Evolutionary conservation across 2,888 invertebrate species (phyloP).

Genomic region (Thalpophila matura): DNA sequence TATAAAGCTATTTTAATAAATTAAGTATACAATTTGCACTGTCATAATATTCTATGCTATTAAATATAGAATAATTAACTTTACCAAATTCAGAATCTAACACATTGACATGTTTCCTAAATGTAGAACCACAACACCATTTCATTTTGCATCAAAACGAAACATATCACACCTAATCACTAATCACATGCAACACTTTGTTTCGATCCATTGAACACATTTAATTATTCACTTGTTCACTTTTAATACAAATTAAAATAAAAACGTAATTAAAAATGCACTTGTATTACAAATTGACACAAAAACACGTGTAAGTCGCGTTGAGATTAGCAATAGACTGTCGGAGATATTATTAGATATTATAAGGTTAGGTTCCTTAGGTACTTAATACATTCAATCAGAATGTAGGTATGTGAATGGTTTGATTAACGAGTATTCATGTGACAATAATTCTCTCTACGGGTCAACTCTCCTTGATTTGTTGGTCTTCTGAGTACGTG

Average conservation of each 20-base stretch:
- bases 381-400: slow-evolving; percentile 60
- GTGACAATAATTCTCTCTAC: background rate
- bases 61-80: background rate
- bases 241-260: slow-evolving; percentile 2
- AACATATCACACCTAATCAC: slow-evolving; percentile 4
- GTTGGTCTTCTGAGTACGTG: too few species aligned
- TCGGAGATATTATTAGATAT: slow-evolving; percentile 26
- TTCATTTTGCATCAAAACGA: slow-evolving; percentile 35
- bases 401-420: slow-evolving; percentile 55
- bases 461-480: background rate
- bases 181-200: slow-evolving; percentile 5
- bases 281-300: slow-evolving; percentile 16
- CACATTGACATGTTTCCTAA: slow-evolving; percentile 26
- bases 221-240: slow-evolving; percentile 1
- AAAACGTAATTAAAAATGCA: slow-evolving; percentile 7
- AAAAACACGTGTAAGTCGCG: slow-evolving; percentile 45
- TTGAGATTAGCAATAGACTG: slow-evolving; percentile 52
- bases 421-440: slow-evolving; percentile 36
- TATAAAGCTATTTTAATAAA: too few species aligned
- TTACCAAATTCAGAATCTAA: slow-evolving; percentile 47
- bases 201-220: slow-evolving; percentile 11
- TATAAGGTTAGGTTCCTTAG: slow-evolving; percentile 34
- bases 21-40: background rate
- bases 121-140: slow-evolving; percentile 41
- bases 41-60: background rate